These are phyloP conservation scores for Gadus macrocephalus DNA, from an alignment of 2,113 vertebrate species.

Conservation along the genomic window DNA sequence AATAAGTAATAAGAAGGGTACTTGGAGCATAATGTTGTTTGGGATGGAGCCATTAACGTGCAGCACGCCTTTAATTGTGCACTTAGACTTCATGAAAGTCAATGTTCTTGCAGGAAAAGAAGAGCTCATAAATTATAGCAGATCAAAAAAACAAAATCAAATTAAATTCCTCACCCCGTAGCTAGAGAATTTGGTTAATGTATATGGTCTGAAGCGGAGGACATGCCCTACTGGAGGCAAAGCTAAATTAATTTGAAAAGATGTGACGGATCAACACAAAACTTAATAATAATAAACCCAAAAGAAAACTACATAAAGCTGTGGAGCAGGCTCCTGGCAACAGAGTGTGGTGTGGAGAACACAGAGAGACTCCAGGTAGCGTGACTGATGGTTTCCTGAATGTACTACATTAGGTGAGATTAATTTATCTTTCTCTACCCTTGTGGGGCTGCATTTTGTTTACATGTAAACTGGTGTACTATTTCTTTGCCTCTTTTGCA, in stretches of 20 bases:
- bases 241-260: background rate
- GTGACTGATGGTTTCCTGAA: background rate
- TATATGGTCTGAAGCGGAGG: conserved; percentile 1
- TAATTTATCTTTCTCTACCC: background rate
- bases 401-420: background rate
- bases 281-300: background rate
- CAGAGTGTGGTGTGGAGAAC: background rate
- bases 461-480: background rate
- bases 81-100: conserved; percentile 27
- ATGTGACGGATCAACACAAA: background rate
- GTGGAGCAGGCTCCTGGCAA: background rate
- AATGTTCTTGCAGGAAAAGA: conserved; percentile 13
- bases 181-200: conserved; percentile 12
- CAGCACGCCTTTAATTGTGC: conserved; percentile 13
- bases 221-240: background rate
- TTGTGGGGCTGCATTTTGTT: background rate
- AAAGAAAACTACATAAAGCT: background rate
- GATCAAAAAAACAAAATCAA: background rate
- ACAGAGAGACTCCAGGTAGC: background rate
- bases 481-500: background rate
- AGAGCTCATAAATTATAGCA: background rate
- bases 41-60: conserved; percentile 19
- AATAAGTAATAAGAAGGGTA: background rate
- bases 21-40: conserved; percentile 8
- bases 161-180: conserved; percentile 15